phyloP scores from a whole-genome alignment of 1,140 invertebrate species.

The Drosophila novamexicana region DNA sequence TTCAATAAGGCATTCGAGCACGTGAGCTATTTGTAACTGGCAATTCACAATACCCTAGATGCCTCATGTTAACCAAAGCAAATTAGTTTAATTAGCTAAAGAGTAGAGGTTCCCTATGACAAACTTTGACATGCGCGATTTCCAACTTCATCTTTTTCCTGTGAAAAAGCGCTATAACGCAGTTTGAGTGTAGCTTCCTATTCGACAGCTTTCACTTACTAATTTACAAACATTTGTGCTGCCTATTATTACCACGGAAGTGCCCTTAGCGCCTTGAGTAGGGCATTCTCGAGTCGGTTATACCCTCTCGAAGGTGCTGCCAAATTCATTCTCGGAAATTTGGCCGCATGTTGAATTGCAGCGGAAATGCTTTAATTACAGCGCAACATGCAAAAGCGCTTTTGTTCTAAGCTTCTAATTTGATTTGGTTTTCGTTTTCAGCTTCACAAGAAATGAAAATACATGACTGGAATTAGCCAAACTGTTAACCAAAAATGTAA shows the following conservation, averaged over 20 bases:
- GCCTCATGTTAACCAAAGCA: not conserved
- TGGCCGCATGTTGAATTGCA: conserved; percentile 38
- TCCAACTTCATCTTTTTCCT: not conserved
- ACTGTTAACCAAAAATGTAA: conserved; percentile 55
- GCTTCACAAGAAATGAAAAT: conserved; percentile 41
- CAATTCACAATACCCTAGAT: not conserved
- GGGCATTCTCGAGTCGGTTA: not conserved
- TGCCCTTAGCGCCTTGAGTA: not conserved
- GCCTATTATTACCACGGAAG: no score
- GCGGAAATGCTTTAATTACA: conserved; percentile 70
- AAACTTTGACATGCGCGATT: no score
- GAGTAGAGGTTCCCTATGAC: no score
- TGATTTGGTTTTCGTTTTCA: conserved; percentile 10
- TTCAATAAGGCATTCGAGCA: not conserved
- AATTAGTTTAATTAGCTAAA: not conserved
- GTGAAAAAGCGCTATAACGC: not conserved
- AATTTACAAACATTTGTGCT: not conserved
- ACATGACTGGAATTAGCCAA: conserved; percentile 59
- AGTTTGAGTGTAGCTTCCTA: not conserved
- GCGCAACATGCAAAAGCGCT: conserved; percentile 53
- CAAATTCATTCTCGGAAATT: conserved; percentile 29
- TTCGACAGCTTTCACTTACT: not conserved
- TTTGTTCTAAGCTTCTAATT: conserved; percentile 14
- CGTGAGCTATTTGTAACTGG: not conserved
- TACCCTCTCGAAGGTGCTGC: not conserved